These are phyloP conservation scores for Mormyrus proboscirostris DNA, from an alignment of 2,797 vertebrate genomes.

Conservation along the genomic window DNA sequence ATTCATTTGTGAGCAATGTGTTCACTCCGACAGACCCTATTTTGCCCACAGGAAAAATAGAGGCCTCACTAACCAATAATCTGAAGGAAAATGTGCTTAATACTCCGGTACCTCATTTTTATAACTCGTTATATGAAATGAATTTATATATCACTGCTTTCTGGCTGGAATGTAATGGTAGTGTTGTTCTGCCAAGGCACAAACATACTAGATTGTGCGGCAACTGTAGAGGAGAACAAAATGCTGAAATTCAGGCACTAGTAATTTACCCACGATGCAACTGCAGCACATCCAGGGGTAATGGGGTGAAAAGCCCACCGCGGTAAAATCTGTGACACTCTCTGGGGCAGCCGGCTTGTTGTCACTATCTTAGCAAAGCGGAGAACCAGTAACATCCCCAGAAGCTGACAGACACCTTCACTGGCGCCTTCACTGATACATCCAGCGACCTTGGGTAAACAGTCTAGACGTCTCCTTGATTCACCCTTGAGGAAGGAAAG, in stretches of 20 bases:
- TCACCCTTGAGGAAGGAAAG: neutral
- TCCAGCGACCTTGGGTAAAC: neutral
- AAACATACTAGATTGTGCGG: neutral
- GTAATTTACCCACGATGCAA: neutral
- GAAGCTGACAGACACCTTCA: neutral
- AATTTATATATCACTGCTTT: neutral
- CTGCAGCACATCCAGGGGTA: neutral
- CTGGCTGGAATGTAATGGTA: neutral
- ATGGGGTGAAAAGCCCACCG: neutral
- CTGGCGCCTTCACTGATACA: neutral
- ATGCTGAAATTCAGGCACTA: neutral
- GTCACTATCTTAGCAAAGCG: neutral
- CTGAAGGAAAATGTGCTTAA: neutral
- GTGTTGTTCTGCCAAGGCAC: neutral
- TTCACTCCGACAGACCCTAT: neutral
- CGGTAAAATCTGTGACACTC: neutral
- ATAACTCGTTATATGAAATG: neutral
- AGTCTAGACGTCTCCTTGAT: neutral
- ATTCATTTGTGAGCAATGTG: conserved; percentile 1
- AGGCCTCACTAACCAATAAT: neutral
- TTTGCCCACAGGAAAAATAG: neutral
- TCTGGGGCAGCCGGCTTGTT: neutral
- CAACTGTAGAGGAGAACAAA: neutral
- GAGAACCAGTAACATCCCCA: neutral
- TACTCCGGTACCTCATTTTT: neutral